Evolutionary conservation across 2,113 vertebrate species (phyloP), one percentile per base, ranked within the genome.

Genomic region (Rhinoderma darwinii): DNA sequence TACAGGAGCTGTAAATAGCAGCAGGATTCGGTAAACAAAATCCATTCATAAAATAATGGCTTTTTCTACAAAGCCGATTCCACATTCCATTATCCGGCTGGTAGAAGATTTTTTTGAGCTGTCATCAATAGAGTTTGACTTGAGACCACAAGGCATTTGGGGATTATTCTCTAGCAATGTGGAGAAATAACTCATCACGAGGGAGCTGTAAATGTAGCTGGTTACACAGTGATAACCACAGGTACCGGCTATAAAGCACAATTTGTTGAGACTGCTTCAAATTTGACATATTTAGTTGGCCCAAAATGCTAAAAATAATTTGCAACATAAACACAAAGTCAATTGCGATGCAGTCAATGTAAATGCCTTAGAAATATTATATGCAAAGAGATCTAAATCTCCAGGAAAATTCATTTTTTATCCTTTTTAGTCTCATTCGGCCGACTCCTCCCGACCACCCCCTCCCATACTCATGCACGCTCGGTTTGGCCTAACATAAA

Each of bases 41-140:
- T 77, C 84, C 74, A 85, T 85, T 85, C 70, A 84, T 66, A 85
- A 84, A 77, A 50, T 66, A 77, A 85, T 85, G 73, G 39, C 73
- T 56, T 85, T 84, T 59, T 61, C 66, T 66, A 44, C 79, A 82
- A 54, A 63, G 37, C 39, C 54, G 25, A 82, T 63, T 59, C 77
- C 12, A 59, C 51, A 39, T 80, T 80, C 54, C 56, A 82, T 82
- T 83, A 70, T 51, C 14, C 74, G 5, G 83, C 83, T 43, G 83
- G 50, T 1, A 70, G 35, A 75, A 35, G 73, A 76, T 8, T 77
- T 75, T 80, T 61, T 22, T 63, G 1, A n/a, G 22, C 76, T 37
- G 27, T 47, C 25, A 63, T 82, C n/a, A 63, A 61, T n/a, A 66
- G 75, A 44, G 25, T 63, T 81, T 81, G 54, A 54, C 37, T 61